A percentile compares a stretch with the other conserved stretches of the same genome.
Conservation (phyloP, 2,888 invertebrate species). For the Elysia crispata region DNA sequence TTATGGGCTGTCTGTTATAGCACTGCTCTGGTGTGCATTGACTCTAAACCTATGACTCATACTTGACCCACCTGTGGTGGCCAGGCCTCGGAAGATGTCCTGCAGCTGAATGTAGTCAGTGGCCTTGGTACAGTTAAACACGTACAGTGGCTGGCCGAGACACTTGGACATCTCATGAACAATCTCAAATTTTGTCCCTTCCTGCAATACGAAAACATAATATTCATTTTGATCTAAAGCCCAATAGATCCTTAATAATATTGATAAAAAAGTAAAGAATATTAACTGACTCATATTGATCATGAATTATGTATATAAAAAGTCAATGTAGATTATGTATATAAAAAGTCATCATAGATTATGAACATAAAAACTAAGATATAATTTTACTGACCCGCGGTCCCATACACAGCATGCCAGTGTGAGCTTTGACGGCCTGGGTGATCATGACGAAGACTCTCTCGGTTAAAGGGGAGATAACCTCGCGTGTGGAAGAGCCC, state of each 20-base stretch:
- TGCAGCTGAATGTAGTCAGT: conserved; percentile 70
- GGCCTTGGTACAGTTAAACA: conserved; percentile 71
- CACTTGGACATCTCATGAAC: conserved; percentile 69
- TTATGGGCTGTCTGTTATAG: too few species aligned
- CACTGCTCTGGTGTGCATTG: too few species aligned
- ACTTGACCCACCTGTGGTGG: conserved; percentile 65
- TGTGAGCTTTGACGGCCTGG: conserved; percentile 69
- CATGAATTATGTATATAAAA: too few species aligned
- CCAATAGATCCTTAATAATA: too few species aligned
- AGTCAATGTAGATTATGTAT: too few species aligned
- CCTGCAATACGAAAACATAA: conserved; percentile 57
- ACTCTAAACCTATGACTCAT: too few species aligned
- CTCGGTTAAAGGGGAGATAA: conserved; percentile 72
- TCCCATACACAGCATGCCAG: conserved; percentile 70
- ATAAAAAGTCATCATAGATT: too few species aligned
- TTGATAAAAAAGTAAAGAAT: too few species aligned
- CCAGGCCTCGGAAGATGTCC: conserved; percentile 74
- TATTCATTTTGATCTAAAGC: too few species aligned
- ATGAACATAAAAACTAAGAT: too few species aligned
- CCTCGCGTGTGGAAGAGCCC: conserved; percentile 69
- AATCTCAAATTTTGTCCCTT: conserved; percentile 66
- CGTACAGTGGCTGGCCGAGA: conserved; percentile 72
- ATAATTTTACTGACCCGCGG: conserved; percentile 59
- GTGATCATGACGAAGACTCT: conserved; percentile 69
- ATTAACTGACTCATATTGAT: background rate